phyloP scores from a whole-genome alignment of 2,113 vertebrate species.

The Clinocottus analis region DNA sequence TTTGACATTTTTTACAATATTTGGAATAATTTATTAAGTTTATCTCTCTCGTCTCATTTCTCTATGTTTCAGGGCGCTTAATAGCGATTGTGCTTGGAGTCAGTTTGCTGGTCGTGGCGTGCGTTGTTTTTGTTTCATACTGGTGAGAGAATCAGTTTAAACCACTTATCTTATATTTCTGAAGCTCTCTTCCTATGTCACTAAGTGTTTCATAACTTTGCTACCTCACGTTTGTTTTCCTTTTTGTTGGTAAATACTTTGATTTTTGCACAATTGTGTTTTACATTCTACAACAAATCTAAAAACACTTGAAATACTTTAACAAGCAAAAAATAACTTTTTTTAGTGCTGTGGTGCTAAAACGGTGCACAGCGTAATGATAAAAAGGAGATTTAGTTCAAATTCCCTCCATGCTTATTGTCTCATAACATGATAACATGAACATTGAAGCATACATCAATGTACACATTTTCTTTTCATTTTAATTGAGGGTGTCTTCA shows the following conservation, averaged over 20 bases:
- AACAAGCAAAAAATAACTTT: neutral
- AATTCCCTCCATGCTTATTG: neutral
- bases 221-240: neutral
- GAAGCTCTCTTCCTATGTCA: neutral
- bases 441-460: neutral
- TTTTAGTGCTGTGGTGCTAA: neutral
- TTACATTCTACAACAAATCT: neutral
- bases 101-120: rapidly evolving
- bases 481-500: neutral
- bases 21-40: neutral
- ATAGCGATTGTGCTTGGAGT: rapidly evolving
- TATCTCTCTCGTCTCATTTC: neutral
- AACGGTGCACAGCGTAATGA: neutral
- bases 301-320: neutral
- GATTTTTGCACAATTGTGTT: neutral
- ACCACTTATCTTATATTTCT: neutral
- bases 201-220: neutral
- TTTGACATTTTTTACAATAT: neutral
- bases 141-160: conserved; percentile 52
- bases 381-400: neutral
- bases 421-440: neutral
- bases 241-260: neutral
- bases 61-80: conserved; percentile 20
- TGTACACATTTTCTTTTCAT: neutral
- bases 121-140: rapidly evolving